Conservation (phyloP, 2,113 vertebrate genomes). For the Stomatorhinus ivindoensis region DNA sequence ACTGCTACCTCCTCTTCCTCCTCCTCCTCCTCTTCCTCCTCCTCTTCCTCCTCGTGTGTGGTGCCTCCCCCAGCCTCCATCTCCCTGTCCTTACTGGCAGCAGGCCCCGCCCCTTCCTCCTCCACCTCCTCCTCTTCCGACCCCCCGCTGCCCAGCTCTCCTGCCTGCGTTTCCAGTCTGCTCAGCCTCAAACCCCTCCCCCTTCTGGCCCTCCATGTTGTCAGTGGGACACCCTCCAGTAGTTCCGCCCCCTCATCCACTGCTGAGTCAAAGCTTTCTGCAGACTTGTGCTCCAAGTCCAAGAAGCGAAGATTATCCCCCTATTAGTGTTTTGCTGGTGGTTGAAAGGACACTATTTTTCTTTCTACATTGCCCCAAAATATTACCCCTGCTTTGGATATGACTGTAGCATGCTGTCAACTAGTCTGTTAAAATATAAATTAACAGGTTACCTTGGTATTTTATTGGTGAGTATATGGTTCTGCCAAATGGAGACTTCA, state of each 20-base stretch:
- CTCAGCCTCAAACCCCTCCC: conserved; percentile 89
- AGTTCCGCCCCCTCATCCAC: conserved; percentile 60
- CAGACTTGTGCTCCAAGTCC: conserved; percentile 67
- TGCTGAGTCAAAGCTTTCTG: conserved; percentile 55
- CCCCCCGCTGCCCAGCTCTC: conserved; percentile 78
- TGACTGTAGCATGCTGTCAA: conserved; percentile 41
- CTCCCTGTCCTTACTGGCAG: conserved; percentile 34
- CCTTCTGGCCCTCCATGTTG: conserved; percentile 89
- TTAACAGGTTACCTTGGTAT: conserved; percentile 31
- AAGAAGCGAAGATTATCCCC: conserved; percentile 87
- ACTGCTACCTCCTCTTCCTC: conserved; percentile 45
- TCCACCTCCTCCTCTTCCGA: conserved; percentile 81
- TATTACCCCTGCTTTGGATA: conserved; percentile 49
- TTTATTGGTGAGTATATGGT: conserved; percentile 43
- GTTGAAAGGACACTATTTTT: background rate
- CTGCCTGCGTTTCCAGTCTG: conserved; percentile 84
- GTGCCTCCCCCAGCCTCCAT: conserved; percentile 69
- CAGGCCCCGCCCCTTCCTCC: conserved; percentile 61
- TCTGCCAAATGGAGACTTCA: conserved; percentile 6
- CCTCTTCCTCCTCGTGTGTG: conserved; percentile 74
- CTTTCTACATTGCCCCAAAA: background rate
- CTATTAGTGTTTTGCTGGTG: conserved; percentile 61
- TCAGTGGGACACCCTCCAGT: conserved; percentile 62
- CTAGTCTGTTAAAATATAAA: conserved; percentile 34
- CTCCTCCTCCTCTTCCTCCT: conserved; percentile 61